phyloP scores from a whole-genome alignment of 2,888 invertebrate species.

The Laothoe populi region DNA sequence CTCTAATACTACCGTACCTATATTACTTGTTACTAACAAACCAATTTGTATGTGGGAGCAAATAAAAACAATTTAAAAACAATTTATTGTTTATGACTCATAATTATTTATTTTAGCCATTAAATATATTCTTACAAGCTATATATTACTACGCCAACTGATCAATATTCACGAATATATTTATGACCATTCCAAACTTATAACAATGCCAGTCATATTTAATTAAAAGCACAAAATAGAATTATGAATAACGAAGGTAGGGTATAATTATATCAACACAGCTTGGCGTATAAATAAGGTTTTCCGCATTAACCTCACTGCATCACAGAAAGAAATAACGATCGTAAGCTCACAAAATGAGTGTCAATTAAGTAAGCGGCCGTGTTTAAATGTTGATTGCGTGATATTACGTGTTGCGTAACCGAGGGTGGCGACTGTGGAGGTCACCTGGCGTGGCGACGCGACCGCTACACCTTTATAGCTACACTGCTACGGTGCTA shows the following conservation, averaged over 20 bases:
- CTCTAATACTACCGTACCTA: too few species aligned
- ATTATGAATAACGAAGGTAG: neutral
- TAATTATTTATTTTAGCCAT: too few species aligned
- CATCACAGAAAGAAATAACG: conserved; percentile 26
- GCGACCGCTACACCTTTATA: neutral
- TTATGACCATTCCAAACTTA: too few species aligned
- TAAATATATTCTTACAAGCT: too few species aligned
- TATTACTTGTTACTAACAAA: too few species aligned
- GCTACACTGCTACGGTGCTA: neutral
- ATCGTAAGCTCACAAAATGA: conserved; percentile 31
- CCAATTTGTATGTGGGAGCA: too few species aligned
- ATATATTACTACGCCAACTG: too few species aligned
- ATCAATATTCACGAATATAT: too few species aligned
- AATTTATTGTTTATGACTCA: too few species aligned
- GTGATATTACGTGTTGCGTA: conserved; percentile 33
- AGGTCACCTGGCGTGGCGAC: conserved; percentile 28
- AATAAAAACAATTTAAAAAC: too few species aligned
- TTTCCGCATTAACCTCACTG: conserved; percentile 21
- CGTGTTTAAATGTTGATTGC: conserved; percentile 37
- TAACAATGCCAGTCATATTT: too few species aligned
- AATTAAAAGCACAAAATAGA: neutral
- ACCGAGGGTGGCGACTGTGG: conserved; percentile 29
- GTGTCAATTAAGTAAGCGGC: conserved; percentile 33
- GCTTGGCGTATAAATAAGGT: neutral
- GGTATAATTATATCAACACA: neutral